phyloP scores from a whole-genome alignment of 2,797 vertebrate species.

The Bufotes viridis region DNA sequence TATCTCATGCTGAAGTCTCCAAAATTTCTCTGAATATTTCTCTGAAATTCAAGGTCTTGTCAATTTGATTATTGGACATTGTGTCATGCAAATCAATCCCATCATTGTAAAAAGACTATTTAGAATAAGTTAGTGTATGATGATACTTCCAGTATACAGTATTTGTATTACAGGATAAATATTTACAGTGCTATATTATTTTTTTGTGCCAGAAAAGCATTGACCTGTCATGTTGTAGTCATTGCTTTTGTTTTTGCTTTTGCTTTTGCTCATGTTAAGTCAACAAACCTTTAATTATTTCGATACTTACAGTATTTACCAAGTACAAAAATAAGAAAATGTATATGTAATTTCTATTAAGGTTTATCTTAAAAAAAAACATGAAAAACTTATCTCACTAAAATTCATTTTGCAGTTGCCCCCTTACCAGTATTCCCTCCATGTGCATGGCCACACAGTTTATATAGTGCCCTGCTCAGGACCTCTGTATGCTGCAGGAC shows the following conservation, averaged over 20 bases:
- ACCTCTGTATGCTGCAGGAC: no score
- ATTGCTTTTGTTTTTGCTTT: background rate
- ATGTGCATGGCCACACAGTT: no score
- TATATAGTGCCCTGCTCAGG: no score
- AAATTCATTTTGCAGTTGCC: no score
- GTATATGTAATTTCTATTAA: no score
- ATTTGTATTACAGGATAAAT: background rate
- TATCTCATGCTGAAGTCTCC: background rate
- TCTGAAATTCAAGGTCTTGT: no score
- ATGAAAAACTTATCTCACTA: no score
- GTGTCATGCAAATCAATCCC: background rate
- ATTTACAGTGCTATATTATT: background rate
- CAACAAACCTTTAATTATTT: no score
- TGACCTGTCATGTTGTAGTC: background rate
- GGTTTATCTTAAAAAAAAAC: no score
- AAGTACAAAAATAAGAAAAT: no score
- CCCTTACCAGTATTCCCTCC: no score
- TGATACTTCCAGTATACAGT: background rate
- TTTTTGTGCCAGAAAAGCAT: background rate
- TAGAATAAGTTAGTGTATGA: background rate
- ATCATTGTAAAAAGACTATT: background rate
- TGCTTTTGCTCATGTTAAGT: background rate
- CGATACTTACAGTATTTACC: no score
- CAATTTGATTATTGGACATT: constrained; percentile 15
- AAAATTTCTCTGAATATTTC: background rate